Evolutionary conservation across 92 coral and sea anemone species (phyloP), one percentile per base, ranked within the genome.

Genomic region (Porites divaricata): DNA sequence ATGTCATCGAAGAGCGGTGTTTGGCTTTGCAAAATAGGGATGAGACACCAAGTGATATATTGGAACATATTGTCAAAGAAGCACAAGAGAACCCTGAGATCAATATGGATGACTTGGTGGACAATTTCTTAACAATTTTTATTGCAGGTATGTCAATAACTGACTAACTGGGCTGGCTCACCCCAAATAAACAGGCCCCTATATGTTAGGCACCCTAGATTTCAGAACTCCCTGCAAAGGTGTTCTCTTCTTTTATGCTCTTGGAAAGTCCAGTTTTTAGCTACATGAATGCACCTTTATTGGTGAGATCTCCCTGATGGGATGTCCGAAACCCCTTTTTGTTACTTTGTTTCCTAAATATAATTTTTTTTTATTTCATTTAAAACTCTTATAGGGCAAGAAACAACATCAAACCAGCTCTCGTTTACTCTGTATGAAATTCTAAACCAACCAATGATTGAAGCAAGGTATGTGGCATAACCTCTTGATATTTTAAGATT

Each of bases 371-470:
- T n/a, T 50, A 48, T 21, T 49, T 6, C 11, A 9, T 54, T 72
- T 75, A 70, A 28, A 54, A 35, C 45, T 35, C 54, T 76, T 17
- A 35, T 84, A 70, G 96, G 96, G 14, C 96, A 93, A 79, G 96
- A 93, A 71, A 93, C 96, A 1, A 93, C 96, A 1, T 89, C 94
- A 48, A 90, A 84, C 70, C 91, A 78, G 19, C 80, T 93, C 75
- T 89, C 96, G 2, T 93, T 90, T 80, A 84, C 96, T 21, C 64
- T 93, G 53, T 85, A 77, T 85, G 94, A 93, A 76, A 88, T 90
- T 24, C 74, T 82, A 51, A 87, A 70, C 26, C 81, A 93, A 45
- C 87, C 94, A 9, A 86, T 88, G 49, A 63, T 93, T 56, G 90
- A 93, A 71, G 80, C 76, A 63, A 81, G 90, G 93, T 90, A 81